Evolutionary conservation across 2,113 vertebrate species (phyloP).

Genomic region (Thymallus thymallus): DNA sequence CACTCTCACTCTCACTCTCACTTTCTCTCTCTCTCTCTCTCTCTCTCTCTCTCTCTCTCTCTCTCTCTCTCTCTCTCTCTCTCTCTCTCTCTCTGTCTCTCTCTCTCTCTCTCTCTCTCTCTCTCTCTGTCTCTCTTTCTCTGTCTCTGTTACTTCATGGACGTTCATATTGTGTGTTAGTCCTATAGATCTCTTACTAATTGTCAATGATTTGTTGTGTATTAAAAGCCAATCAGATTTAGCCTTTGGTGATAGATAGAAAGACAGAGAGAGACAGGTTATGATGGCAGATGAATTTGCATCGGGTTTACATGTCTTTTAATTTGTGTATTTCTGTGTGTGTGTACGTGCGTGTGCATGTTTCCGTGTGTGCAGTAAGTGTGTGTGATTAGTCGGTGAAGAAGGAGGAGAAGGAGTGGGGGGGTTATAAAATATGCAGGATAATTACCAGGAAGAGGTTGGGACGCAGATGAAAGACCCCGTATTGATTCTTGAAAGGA

Average conservation of each 20-base stretch:
- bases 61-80: too few species aligned
- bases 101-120: too few species aligned
- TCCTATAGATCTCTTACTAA: not conserved
- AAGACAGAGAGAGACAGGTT: not conserved
- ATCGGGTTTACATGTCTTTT: not conserved
- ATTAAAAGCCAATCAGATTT: not conserved
- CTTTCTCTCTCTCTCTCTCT: too few species aligned
- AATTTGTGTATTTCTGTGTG: constrained; percentile 10
- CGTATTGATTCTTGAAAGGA: constrained; percentile 77
- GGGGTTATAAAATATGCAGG: constrained; percentile 74
- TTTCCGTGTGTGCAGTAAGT: constrained; percentile 27
- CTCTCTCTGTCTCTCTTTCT: too few species aligned
- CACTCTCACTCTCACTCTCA: too few species aligned
- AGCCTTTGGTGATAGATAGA: not conserved
- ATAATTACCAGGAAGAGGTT: constrained; percentile 80
- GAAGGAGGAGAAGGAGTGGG: constrained; percentile 5
- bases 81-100: too few species aligned
- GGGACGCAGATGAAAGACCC: constrained; percentile 76
- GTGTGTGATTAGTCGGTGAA: constrained; percentile 57
- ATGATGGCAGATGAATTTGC: not conserved
- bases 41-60: too few species aligned
- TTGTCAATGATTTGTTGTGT: not conserved
- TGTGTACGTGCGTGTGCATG: not conserved
- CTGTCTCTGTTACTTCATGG: not conserved
- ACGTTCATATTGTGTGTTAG: not conserved